Conservation (phyloP, 2,797 vertebrate genomes). For the Chelmon rostratus region DNA sequence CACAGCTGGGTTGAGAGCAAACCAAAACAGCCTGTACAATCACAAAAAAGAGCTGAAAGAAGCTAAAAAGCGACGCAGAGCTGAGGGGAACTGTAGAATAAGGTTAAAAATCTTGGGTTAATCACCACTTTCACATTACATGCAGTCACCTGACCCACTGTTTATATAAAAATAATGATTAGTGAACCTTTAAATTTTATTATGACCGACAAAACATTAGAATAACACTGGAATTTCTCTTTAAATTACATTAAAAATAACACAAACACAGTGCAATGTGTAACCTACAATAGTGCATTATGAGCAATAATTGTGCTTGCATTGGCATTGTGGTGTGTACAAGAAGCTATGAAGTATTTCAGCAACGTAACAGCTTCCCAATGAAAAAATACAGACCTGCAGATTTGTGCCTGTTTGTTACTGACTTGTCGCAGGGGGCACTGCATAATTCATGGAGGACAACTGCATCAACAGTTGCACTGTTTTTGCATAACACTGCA, state of each 20-base stretch:
- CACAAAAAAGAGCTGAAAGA: no score
- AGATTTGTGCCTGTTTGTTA: slow-evolving; percentile 35
- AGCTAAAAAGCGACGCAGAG: no score
- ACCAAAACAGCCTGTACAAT: no score
- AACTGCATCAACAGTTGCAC: slow-evolving; percentile 44
- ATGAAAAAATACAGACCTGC: slow-evolving; percentile 44
- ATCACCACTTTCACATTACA: no score
- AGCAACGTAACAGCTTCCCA: slow-evolving; percentile 27
- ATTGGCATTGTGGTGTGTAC: not conserved
- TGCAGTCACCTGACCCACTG: no score
- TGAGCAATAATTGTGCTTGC: not conserved
- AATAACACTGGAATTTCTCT: not conserved
- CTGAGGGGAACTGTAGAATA: no score
- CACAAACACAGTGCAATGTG: not conserved
- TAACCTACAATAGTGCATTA: no score
- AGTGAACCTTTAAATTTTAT: not conserved
- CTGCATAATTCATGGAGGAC: slow-evolving; percentile 68
- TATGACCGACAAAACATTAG: not conserved
- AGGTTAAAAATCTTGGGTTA: no score
- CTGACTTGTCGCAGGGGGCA: slow-evolving; percentile 48
- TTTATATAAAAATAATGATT: not conserved
- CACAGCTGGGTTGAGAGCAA: no score
- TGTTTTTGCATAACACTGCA: slow-evolving; percentile 49
- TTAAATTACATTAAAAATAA: not conserved
- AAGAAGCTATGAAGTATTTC: slow-evolving; percentile 5